Percentiles rank a stretch among this genome's conserved stretches.
These are phyloP conservation scores for Grus americana DNA, from an alignment of 2,113 vertebrate species.

Conservation along the genomic window DNA sequence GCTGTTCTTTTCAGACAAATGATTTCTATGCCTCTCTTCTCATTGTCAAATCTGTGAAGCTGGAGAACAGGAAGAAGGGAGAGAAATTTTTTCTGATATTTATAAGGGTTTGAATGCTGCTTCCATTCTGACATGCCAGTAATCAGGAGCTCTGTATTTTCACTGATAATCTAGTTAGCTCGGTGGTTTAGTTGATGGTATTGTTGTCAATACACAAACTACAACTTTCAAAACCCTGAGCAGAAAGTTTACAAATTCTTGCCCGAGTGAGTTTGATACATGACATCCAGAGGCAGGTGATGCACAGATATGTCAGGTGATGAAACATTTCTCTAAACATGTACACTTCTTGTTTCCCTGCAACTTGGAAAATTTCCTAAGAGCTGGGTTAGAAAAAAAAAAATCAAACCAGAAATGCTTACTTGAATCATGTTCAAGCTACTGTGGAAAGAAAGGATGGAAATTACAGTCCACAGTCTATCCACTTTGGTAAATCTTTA, in stretches of 20 bases:
- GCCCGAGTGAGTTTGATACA: neutral
- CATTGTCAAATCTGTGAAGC: neutral
- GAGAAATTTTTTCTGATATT: neutral
- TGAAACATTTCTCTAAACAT: neutral
- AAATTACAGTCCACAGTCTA: neutral
- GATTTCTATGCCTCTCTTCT: neutral
- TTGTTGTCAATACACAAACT: neutral
- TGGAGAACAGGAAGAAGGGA: neutral
- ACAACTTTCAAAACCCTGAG: neutral
- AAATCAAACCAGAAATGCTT: neutral
- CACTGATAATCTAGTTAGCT: neutral
- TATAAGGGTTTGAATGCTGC: neutral
- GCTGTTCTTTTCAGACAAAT: neutral
- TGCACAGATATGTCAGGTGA: neutral
- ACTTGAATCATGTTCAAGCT: neutral
- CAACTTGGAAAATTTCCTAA: neutral
- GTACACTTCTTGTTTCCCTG: neutral
- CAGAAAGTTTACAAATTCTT: neutral
- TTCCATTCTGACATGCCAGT: neutral
- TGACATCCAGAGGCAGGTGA: neutral
- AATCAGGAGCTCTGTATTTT: neutral
- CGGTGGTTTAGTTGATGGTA: neutral
- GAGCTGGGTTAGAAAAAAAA: neutral
- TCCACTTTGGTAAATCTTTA: slow-evolving; percentile 35
- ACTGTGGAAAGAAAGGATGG: slow-evolving; percentile 1